Conservation (phyloP, 2,113 vertebrate species). For the Cettia cetti region DNA sequence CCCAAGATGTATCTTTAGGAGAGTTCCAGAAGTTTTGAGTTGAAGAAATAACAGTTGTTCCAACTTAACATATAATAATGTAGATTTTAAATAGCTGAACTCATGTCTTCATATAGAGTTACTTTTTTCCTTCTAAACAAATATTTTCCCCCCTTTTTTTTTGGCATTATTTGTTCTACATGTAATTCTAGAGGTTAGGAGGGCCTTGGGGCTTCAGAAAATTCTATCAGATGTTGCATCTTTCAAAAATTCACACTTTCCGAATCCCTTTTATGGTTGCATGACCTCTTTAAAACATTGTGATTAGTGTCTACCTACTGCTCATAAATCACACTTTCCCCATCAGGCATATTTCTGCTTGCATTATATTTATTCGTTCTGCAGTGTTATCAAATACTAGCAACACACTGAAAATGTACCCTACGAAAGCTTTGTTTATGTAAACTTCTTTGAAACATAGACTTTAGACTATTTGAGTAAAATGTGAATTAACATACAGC, state of each 20-base stretch:
- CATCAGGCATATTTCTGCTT: not conserved
- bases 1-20: not conserved
- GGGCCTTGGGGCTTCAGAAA: not conserved
- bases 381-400: not conserved
- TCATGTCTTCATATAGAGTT: not conserved
- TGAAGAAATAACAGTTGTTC: not conserved
- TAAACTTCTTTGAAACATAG: not conserved
- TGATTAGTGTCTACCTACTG: not conserved
- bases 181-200: not conserved
- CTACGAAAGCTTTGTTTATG: fast-evolving
- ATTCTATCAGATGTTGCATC: not conserved
- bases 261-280: not conserved
- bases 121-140: not conserved
- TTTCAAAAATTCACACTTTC: not conserved
- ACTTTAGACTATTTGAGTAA: not conserved
- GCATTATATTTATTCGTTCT: not conserved
- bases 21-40: not conserved
- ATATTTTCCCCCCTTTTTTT: not conserved
- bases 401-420: not conserved
- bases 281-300: not conserved
- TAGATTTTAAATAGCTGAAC: not conserved
- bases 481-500: not conserved
- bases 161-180: not conserved
- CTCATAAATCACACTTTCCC: not conserved
- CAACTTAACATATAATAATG: not conserved